Conservation (phyloP, 2,888 invertebrate species). For the Troilus luridus region DNA sequence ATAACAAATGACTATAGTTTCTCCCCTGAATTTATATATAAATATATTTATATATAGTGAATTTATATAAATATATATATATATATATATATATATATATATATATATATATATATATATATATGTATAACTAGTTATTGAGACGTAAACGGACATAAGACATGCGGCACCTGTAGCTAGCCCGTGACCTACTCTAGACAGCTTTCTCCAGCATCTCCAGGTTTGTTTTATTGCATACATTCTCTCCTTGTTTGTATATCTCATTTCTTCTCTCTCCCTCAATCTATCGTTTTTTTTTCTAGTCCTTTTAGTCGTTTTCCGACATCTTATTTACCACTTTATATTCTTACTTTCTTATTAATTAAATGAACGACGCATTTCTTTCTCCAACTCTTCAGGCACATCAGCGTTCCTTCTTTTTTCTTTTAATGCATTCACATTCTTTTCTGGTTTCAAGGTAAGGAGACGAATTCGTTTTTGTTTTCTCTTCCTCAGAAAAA, state of each 20-base stretch:
- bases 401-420: neutral
- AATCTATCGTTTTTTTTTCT: neutral
- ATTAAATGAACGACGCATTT: conserved; percentile 25
- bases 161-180: neutral
- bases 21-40: too few relatives aligned
- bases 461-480: neutral
- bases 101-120: neutral
- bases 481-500: neutral
- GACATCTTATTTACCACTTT: conserved; percentile 32
- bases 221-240: conserved; percentile 33
- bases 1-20: too few relatives aligned
- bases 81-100: neutral
- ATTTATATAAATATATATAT: neutral
- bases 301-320: neutral
- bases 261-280: conserved; percentile 47
- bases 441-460: neutral
- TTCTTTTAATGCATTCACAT: neutral
- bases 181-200: conserved; percentile 28
- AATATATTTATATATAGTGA: neutral
- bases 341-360: conserved; percentile 26
- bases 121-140: neutral
- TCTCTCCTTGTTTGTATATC: conserved; percentile 48
- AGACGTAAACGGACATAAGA: neutral
- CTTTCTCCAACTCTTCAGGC: neutral
- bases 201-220: conserved; percentile 32